A percentile compares a stretch with the other conserved stretches of the same genome.
These are phyloP conservation scores for Procambarus clarkii DNA, from an alignment of 1,140 invertebrate species.

Conservation along the genomic window DNA sequence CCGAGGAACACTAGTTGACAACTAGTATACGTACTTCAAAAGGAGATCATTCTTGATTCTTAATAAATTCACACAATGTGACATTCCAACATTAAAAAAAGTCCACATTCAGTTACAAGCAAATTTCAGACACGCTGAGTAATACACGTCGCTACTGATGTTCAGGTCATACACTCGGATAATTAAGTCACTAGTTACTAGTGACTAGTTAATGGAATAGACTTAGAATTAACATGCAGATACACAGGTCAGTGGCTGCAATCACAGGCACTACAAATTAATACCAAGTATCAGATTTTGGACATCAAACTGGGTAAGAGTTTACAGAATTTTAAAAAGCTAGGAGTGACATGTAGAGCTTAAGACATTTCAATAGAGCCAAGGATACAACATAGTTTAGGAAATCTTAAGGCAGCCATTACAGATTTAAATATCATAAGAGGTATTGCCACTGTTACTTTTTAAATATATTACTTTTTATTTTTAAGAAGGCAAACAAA, in stretches of 20 bases:
- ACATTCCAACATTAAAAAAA: neutral
- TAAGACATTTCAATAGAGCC: too few species aligned
- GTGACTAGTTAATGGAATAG: neutral
- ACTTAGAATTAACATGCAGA: neutral
- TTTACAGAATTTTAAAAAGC: too few species aligned
- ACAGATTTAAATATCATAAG: too few species aligned
- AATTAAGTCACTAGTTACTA: slow-evolving; percentile 13
- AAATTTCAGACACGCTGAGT: neutral
- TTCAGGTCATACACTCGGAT: neutral
- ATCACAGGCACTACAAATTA: slow-evolving; percentile 7
- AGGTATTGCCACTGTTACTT: too few species aligned
- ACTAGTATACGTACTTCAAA: neutral
- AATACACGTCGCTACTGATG: neutral
- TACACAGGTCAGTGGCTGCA: neutral
- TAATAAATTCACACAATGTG: neutral
- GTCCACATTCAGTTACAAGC: neutral
- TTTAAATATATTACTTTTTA: too few species aligned
- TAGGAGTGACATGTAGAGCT: too few species aligned
- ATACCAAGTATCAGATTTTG: neutral
- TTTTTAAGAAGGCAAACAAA: too few species aligned
- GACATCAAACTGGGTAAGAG: neutral
- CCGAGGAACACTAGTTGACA: neutral
- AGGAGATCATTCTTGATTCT: neutral
- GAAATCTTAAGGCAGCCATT: too few species aligned
- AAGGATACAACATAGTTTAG: neutral